These are phyloP conservation scores for Ovibos moschatus DNA, from an alignment of 2,113 vertebrate genomes.

Conservation along the genomic window DNA sequence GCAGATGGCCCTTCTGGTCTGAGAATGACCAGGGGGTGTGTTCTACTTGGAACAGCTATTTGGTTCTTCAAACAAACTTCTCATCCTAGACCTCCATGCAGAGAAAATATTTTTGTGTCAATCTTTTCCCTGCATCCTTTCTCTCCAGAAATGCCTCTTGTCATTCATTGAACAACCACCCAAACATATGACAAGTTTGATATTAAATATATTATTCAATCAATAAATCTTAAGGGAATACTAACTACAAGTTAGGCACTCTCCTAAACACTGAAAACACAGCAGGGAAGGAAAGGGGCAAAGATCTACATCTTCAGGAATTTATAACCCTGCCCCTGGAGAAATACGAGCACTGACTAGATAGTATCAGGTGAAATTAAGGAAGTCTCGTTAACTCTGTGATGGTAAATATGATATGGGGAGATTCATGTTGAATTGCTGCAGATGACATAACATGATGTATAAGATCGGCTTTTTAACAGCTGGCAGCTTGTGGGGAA, in stretches of 20 bases:
- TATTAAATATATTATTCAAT: not conserved
- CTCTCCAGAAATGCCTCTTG: not conserved
- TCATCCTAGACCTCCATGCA: not conserved
- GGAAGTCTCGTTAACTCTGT: not conserved
- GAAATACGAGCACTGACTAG: not conserved
- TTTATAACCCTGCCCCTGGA: not conserved
- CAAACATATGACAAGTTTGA: not conserved
- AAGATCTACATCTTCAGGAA: not conserved
- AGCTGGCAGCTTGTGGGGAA: not conserved
- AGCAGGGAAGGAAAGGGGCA: not conserved
- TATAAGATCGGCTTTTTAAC: not conserved
- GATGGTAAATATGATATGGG: not conserved
- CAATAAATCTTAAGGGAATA: not conserved
- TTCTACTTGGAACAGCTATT: accelerated
- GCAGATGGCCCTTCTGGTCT: not conserved
- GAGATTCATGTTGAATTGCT: not conserved
- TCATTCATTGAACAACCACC: not conserved
- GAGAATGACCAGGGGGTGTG: not conserved
- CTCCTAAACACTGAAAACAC: not conserved
- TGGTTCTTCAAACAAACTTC: not conserved
- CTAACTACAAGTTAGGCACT: not conserved
- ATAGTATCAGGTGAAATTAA: not conserved
- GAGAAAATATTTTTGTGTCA: not conserved
- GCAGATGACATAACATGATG: not conserved
- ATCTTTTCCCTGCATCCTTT: not conserved